These are phyloP conservation scores for Anarsia innoxiella DNA, from an alignment of 2,888 invertebrate genomes.

Conservation along the genomic window DNA sequence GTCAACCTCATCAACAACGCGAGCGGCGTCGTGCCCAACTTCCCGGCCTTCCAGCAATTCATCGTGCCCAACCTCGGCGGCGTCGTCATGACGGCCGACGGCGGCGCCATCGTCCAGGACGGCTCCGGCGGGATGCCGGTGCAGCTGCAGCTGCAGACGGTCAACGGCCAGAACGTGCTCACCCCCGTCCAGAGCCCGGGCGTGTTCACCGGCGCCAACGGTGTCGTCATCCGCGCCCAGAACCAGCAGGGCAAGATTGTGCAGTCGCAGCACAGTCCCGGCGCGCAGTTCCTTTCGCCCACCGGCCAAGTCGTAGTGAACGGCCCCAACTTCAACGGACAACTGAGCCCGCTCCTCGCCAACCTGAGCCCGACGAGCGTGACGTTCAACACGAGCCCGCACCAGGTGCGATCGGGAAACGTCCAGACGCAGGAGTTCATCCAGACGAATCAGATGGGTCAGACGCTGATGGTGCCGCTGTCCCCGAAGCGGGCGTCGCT, in stretches of 20 bases:
- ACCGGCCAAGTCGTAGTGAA: constrained; percentile 85
- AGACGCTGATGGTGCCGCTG: constrained; percentile 82
- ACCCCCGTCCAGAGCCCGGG: constrained; percentile 81
- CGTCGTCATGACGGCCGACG: constrained; percentile 89
- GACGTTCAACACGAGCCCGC: constrained; percentile 75
- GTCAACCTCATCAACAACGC: constrained; percentile 85
- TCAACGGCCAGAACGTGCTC: constrained; percentile 84
- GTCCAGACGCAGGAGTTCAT: constrained; percentile 82
- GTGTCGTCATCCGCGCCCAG: constrained; percentile 87
- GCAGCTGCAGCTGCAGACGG: constrained; percentile 86
- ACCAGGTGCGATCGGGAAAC: constrained; percentile 64
- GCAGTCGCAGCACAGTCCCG: constrained; percentile 79
- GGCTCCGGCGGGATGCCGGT: constrained; percentile 79
- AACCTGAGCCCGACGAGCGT: constrained; percentile 83
- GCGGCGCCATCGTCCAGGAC: constrained; percentile 84
- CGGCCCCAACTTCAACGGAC: constrained; percentile 82
- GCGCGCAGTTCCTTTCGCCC: constrained; percentile 83
- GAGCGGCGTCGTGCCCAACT: constrained; percentile 82
- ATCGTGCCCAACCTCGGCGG: constrained; percentile 87
- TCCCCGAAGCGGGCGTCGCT: constrained; percentile 76
- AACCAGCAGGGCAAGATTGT: constrained; percentile 82
- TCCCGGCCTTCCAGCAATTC: constrained; percentile 87
- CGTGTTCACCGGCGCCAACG: constrained; percentile 81
- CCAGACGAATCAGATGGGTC: constrained; percentile 81
- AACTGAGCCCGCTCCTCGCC: constrained; percentile 85